phyloP scores from a whole-genome alignment of 2,888 invertebrate genomes.

The Atherix ibis region DNA sequence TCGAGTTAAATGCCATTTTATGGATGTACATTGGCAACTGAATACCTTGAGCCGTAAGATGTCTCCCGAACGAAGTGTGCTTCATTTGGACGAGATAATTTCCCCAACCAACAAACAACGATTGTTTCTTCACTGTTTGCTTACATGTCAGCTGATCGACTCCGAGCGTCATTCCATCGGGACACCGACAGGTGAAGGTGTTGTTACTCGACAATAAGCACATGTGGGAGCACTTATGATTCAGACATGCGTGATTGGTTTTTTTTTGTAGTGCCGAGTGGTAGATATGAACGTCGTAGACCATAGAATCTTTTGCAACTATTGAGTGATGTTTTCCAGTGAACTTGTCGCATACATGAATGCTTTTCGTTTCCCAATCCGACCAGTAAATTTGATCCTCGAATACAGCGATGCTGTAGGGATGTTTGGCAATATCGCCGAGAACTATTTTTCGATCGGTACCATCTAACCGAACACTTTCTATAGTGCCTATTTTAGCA shows the following conservation, averaged over 20 bases:
- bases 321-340: constrained; percentile 46
- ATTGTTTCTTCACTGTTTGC: constrained; percentile 31
- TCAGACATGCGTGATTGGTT: constrained; percentile 44
- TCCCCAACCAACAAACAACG: constrained; percentile 36
- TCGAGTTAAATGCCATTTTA: constrained; percentile 49
- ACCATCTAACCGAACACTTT: constrained; percentile 47
- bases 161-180: constrained; percentile 47
- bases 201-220: constrained; percentile 50
- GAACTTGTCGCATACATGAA: constrained; percentile 64
- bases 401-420: constrained; percentile 72
- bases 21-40: constrained; percentile 39
- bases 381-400: constrained; percentile 83
- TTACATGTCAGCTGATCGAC: constrained; percentile 40
- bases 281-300: constrained; percentile 50
- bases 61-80: constrained; percentile 50
- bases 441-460: constrained; percentile 44
- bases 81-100: constrained; percentile 43
- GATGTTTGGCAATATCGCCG: constrained; percentile 53
- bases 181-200: constrained; percentile 55
- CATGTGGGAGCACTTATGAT: constrained; percentile 53
- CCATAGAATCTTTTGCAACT: constrained; percentile 35
- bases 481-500: constrained; percentile 48
- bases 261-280: constrained; percentile 48
- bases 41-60: constrained; percentile 36
- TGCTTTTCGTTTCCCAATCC: constrained; percentile 63